Evolutionary conservation across 2,888 invertebrate genomes (phyloP), one percentile per base, ranked within the genome.

Genomic region (Cosmorhoe ocellata): DNA sequence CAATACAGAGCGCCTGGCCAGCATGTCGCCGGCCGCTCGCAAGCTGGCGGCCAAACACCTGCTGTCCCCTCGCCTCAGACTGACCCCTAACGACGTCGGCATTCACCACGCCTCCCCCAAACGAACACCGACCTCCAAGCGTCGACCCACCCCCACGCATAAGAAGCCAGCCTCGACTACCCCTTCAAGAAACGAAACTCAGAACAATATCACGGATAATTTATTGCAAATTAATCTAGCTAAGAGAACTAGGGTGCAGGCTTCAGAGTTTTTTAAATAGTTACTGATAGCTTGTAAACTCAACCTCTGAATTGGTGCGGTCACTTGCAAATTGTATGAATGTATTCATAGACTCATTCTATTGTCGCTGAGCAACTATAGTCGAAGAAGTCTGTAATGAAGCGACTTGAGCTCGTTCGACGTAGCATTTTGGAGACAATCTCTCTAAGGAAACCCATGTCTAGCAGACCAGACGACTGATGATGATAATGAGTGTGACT

Each of bases 11-110:
- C 93, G 97, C 1, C 81, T 99, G 30, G 95, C 94, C 3, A 94
- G 95, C 47, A 96, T 99, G 96, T 99, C 99, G 0, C 99, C 99
- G 0, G 99, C 99, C 0, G 99, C 99, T 0, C 93, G 96, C 58
- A 93, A 94, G 63, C 88, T 99, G 27, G 98, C 98, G 3, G 95
- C 95, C 0, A 86, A 63, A 70, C 91, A 78, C 77, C 91, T 84
- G 65, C 84, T 73, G 11, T 81, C 92, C 58, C 78, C 91, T 33
- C 76, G 91, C 34, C 74, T 90, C 34, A 85, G 81, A 52, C 81
- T 90, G 9, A 87, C 89, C 0, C 84, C 85, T 0, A 76, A 75
- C 56, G 81, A 81, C 54, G 73, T 86, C 71, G 87, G 87, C 0
- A 84, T 71, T 46, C 80, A 74, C 42, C 89, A 71, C 66, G 74